These are phyloP conservation scores for Silurus aristotelis DNA, from an alignment of 2,797 vertebrate genomes.

Conservation along the genomic window DNA sequence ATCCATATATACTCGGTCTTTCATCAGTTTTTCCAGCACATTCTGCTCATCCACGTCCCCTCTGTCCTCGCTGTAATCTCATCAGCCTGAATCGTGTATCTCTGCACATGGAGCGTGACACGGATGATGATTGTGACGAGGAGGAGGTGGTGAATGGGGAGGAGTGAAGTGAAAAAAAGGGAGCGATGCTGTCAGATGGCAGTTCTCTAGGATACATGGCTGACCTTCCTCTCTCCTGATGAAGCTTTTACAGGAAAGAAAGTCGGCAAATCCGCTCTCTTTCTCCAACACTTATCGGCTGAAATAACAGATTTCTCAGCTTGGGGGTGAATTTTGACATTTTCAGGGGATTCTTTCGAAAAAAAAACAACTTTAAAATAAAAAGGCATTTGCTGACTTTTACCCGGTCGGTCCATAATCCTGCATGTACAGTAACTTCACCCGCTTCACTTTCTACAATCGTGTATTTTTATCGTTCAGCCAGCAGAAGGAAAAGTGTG, in stretches of 20 bases:
- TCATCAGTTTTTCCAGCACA: constrained; percentile 27
- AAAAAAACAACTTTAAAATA: too few relatives aligned
- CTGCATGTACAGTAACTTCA: too few relatives aligned
- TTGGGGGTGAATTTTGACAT: too few relatives aligned
- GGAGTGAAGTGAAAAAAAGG: neutral
- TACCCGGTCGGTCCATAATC: too few relatives aligned
- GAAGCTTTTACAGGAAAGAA: neutral
- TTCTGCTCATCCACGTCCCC: constrained; percentile 12
- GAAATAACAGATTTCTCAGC: too few relatives aligned
- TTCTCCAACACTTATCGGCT: neutral
- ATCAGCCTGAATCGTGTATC: constrained; percentile 49
- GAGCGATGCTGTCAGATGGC: constrained; percentile 9
- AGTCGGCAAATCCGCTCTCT: too few relatives aligned
- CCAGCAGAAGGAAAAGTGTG: neutral
- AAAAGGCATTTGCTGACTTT: too few relatives aligned
- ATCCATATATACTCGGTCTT: neutral
- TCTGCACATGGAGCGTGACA: constrained; percentile 43
- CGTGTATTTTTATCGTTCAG: neutral
- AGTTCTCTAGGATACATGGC: constrained; percentile 1
- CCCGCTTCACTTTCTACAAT: neutral
- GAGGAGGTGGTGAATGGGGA: constrained; percentile 6
- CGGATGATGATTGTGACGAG: too few relatives aligned
- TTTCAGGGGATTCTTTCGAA: too few relatives aligned
- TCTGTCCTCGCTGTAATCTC: constrained; percentile 47
- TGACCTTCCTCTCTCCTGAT: neutral